A percentile compares a stretch with the other conserved stretches of the same genome.
Evolutionary conservation across 2,113 vertebrate genomes (phyloP).

Genomic region (Callocephalon fimbriatum): DNA sequence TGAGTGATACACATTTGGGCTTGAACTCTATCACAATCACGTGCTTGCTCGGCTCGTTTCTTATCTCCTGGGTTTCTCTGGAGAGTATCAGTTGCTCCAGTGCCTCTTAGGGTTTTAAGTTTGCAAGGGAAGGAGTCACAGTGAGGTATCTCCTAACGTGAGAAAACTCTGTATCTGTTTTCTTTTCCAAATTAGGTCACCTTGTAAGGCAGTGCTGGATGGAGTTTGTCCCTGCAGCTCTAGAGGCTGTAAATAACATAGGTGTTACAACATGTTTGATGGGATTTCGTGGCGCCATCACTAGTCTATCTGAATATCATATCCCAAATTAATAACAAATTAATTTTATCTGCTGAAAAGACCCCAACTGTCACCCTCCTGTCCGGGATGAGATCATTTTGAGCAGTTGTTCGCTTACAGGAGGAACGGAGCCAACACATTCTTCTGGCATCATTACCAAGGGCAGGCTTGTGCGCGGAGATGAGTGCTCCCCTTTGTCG

Average conservation of each 20-base stretch:
- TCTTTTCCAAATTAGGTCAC: slow-evolving; percentile 64
- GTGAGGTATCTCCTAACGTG: slow-evolving; percentile 31
- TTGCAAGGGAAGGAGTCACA: slow-evolving; percentile 30
- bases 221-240: background rate
- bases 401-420: background rate
- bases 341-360: slow-evolving; percentile 56
- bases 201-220: slow-evolving; percentile 43
- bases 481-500: slow-evolving; percentile 24
- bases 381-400: slow-evolving; percentile 40
- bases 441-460: slow-evolving; percentile 35
- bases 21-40: slow-evolving; percentile 61
- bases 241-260: slow-evolving; percentile 24
- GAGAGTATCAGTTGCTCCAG: slow-evolving; percentile 53
- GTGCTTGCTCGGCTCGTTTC: slow-evolving; percentile 54
- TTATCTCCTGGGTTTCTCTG: slow-evolving; percentile 57
- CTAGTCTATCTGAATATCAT: background rate
- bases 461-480: background rate
- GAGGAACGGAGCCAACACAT: slow-evolving; percentile 9
- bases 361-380: slow-evolving; percentile 38
- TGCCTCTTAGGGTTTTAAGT: slow-evolving; percentile 7
- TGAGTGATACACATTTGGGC: slow-evolving; percentile 17
- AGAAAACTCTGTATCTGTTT: slow-evolving; percentile 42
- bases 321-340: slow-evolving; percentile 47
- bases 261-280: slow-evolving; percentile 30
- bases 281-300: slow-evolving; percentile 28